Evolutionary conservation across 2,888 invertebrate species (phyloP).

Genomic region (Phyto melanocephala): DNA sequence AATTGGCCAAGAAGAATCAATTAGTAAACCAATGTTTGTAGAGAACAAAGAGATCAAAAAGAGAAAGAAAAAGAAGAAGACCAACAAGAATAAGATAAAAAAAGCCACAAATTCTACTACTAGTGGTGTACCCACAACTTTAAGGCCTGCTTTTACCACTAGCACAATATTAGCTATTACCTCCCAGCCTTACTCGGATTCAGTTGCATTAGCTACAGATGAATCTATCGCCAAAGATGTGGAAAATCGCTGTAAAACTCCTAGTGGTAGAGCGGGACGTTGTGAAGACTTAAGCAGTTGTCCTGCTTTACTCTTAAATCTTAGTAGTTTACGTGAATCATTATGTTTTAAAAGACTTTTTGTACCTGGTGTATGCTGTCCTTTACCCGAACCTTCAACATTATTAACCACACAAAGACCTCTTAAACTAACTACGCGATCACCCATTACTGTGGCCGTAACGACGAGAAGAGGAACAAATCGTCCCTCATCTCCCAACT

Average conservation of each 20-base stretch:
- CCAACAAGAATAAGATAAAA: constrained; percentile 75
- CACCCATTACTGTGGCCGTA: constrained; percentile 74
- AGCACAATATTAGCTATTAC: constrained; percentile 44
- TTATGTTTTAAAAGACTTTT: constrained; percentile 94
- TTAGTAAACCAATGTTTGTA: constrained; percentile 71
- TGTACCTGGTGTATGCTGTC: constrained; percentile 95
- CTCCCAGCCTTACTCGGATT: constrained; percentile 64
- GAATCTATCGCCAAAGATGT: constrained; percentile 80
- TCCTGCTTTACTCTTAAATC: constrained; percentile 89
- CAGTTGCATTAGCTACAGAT: constrained; percentile 78
- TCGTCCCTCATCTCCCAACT: constrained; percentile 71
- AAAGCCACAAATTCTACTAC: constrained; percentile 70
- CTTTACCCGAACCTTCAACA: constrained; percentile 79
- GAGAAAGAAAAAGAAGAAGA: constrained; percentile 74
- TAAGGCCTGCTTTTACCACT: constrained; percentile 70
- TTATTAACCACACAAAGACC: constrained; percentile 75
- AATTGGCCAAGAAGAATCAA: constrained; percentile 67
- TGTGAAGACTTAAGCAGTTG: constrained; percentile 94
- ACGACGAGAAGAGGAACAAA: constrained; percentile 75
- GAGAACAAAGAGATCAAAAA: constrained; percentile 77
- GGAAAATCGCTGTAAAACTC: constrained; percentile 87
- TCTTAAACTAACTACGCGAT: constrained; percentile 72
- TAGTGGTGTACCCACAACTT: constrained; percentile 70
- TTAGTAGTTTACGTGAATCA: constrained; percentile 89
- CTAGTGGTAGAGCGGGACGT: constrained; percentile 87